phyloP scores from a whole-genome alignment of 2,113 vertebrate genomes.

The Plestiodon gilberti region DNA sequence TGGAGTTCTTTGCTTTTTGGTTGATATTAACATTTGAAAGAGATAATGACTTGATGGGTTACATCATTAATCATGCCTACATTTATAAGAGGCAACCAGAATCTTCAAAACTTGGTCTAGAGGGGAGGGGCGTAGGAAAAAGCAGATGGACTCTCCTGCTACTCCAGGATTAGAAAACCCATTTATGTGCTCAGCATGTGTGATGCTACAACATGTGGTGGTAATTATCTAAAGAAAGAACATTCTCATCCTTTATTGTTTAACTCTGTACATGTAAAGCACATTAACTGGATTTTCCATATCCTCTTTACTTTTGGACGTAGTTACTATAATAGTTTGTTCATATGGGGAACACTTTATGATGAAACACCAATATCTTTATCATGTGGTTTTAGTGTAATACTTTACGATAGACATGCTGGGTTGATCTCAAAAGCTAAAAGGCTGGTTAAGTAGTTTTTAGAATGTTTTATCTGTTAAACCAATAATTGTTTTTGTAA shows the following conservation, averaged over 20 bases:
- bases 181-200: not conserved
- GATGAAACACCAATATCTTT: not conserved
- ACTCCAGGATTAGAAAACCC: not conserved
- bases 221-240: not conserved
- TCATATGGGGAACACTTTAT: not conserved
- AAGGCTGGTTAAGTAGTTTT: conserved; percentile 12
- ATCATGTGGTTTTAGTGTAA: conserved; percentile 5
- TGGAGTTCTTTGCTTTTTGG: not conserved
- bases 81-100: conserved; percentile 5
- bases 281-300: conserved; percentile 20
- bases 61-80: conserved; percentile 4
- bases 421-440: conserved; percentile 17
- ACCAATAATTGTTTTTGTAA: conserved; percentile 33
- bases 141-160: not conserved
- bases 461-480: conserved; percentile 42
- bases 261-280: not conserved
- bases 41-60: not conserved
- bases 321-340: conserved; percentile 3
- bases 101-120: not conserved
- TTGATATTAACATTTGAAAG: too few relatives aligned
- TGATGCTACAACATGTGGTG: not conserved
- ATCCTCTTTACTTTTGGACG: conserved; percentile 6
- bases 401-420: not conserved
- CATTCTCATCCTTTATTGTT: conserved; percentile 30
- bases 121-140: not conserved